Evolutionary conservation across 2,888 invertebrate species (phyloP).

Genomic region (Nudaria mundana): DNA sequence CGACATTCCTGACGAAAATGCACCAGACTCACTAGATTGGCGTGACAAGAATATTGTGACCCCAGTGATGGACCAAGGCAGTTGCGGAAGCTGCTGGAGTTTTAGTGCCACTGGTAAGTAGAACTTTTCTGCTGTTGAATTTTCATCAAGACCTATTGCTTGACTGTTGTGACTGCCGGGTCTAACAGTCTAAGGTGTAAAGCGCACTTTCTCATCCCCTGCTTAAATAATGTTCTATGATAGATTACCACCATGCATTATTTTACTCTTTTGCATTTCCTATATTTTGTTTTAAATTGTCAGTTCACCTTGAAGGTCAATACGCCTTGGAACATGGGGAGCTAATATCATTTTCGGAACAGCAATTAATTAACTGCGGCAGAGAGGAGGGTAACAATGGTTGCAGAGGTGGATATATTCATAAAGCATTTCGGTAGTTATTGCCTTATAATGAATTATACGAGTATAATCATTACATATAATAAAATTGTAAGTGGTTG

Average conservation of each 20-base stretch:
- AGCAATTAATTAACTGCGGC: constrained; percentile 34
- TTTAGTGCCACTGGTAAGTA: constrained; percentile 33
- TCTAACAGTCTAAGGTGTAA: too few relatives aligned
- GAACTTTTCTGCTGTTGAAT: too few relatives aligned
- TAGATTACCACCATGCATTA: too few relatives aligned
- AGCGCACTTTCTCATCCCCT: too few relatives aligned
- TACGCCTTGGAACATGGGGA: constrained; percentile 10
- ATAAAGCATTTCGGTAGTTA: background rate
- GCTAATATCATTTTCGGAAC: constrained; percentile 9
- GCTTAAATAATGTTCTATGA: too few relatives aligned
- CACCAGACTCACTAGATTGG: constrained; percentile 82
- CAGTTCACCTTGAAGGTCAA: constrained; percentile 25
- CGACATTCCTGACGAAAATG: constrained; percentile 12
- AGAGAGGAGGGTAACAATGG: constrained; percentile 11
- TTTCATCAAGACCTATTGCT: too few relatives aligned
- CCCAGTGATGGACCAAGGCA: constrained; percentile 87
- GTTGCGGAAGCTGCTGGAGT: constrained; percentile 92
- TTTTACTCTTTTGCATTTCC: background rate
- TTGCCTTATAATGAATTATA: too few relatives aligned
- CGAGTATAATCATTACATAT: too few relatives aligned
- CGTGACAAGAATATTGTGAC: constrained; percentile 88
- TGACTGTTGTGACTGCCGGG: too few relatives aligned
- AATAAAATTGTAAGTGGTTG: too few relatives aligned
- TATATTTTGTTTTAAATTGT: background rate
- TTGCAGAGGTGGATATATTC: constrained; percentile 15